phyloP scores from a whole-genome alignment of 2,113 vertebrate genomes.

The Limanda limanda region DNA sequence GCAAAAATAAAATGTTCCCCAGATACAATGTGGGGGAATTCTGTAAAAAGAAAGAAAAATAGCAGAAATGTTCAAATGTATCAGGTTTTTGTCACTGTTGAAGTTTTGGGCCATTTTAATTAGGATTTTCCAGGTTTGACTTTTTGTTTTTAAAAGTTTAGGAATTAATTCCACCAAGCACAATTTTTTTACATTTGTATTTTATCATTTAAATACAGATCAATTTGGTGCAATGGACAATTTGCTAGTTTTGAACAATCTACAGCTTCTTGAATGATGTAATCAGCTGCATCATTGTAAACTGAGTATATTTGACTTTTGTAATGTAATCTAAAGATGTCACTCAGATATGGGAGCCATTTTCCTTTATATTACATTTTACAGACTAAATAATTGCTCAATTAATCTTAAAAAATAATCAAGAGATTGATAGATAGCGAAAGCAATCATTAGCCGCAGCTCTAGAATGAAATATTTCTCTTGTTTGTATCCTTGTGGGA shows the following conservation, averaged over 20 bases:
- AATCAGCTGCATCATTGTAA: too few species aligned
- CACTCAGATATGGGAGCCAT: neutral
- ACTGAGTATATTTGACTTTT: neutral
- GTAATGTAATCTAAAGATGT: neutral
- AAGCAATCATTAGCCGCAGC: conserved; percentile 4
- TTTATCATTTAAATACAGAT: neutral
- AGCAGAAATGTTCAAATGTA: neutral
- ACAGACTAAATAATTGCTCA: neutral
- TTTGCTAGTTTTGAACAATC: too few species aligned
- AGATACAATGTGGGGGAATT: neutral
- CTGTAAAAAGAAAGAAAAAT: neutral
- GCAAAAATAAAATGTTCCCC: neutral
- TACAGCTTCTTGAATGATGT: too few species aligned
- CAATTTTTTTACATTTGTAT: neutral
- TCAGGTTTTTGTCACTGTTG: neutral
- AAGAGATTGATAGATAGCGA: neutral
- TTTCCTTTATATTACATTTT: neutral
- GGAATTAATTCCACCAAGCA: neutral
- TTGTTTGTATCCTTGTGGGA: conserved; percentile 50
- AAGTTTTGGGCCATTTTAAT: neutral
- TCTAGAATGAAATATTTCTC: neutral
- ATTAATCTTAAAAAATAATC: neutral
- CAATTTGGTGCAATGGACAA: too few species aligned
- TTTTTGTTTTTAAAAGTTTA: neutral
- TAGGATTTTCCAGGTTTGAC: too few species aligned